Percentiles rank a stretch among this genome's conserved stretches.
Conservation (phyloP, 2,797 vertebrate species). For the Danio tinwini region DNA sequence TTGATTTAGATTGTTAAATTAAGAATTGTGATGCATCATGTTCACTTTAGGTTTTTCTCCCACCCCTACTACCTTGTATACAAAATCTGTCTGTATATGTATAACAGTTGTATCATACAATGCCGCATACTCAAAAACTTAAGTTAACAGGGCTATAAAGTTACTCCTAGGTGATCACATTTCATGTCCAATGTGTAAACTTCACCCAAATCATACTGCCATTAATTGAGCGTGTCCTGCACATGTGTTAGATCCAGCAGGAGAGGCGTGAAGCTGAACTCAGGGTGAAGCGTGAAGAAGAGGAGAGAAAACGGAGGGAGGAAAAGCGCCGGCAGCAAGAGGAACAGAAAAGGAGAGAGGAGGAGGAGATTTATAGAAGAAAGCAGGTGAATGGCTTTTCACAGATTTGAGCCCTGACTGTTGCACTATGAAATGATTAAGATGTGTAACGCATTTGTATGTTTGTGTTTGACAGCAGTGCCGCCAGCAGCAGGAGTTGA, state of each 20-base stretch:
- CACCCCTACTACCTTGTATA: too few relatives aligned
- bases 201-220: not conserved
- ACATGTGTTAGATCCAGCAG: constrained; percentile 73
- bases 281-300: constrained; percentile 92
- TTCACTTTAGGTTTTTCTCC: not conserved
- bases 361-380: constrained; percentile 87
- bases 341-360: constrained; percentile 84
- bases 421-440: not conserved
- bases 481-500: constrained; percentile 88
- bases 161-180: not conserved
- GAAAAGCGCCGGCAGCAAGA: constrained; percentile 86
- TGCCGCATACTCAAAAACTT: not conserved
- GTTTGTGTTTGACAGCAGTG: constrained; percentile 65
- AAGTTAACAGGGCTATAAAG: not conserved
- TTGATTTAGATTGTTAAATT: too few relatives aligned
- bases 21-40: too few relatives aligned
- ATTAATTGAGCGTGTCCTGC: constrained; percentile 8
- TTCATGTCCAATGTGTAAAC: not conserved
- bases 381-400: constrained; percentile 80
- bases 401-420: not conserved
- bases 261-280: constrained; percentile 92
- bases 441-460: constrained; percentile 1
- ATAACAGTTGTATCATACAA: not conserved
- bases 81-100: not conserved
- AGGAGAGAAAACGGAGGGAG: constrained; percentile 86